Evolutionary conservation across 2,888 invertebrate species (phyloP).

Genomic region (Rhagonycha lutea): DNA sequence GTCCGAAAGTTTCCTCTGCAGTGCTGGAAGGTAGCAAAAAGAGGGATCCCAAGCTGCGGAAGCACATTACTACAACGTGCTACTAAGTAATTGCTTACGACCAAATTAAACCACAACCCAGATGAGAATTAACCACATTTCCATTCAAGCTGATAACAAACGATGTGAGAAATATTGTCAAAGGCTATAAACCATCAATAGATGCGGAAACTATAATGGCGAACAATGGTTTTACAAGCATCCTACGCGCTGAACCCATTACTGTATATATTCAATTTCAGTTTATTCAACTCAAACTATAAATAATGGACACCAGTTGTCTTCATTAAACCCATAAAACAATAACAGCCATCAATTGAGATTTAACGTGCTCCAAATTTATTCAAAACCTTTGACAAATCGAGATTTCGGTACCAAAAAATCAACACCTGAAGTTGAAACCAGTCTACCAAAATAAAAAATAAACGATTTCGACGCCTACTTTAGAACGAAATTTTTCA

Average conservation of each 20-base stretch:
- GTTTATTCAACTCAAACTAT: slow-evolving; percentile 3
- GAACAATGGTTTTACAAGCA: slow-evolving; percentile 1
- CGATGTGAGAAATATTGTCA: slow-evolving; percentile 2
- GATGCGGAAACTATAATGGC: background rate
- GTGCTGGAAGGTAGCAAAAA: background rate
- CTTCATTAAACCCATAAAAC: slow-evolving; percentile 3
- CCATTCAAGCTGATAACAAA: background rate
- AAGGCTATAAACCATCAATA: slow-evolving; percentile 1
- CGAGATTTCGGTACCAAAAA: background rate
- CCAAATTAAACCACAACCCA: background rate
- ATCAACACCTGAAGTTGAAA: background rate
- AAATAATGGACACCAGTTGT: slow-evolving; percentile 3
- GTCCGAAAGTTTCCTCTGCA: background rate
- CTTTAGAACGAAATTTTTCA: background rate
- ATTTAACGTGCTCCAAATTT: background rate
- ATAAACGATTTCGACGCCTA: background rate
- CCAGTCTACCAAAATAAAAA: background rate
- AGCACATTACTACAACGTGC: background rate
- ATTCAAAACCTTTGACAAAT: background rate
- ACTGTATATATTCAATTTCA: slow-evolving; percentile 4
- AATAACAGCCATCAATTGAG: background rate
- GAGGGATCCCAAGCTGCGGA: background rate
- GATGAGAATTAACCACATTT: background rate
- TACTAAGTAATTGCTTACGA: background rate
- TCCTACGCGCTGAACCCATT: slow-evolving; percentile 2